Conservation (phyloP, 2,797 vertebrate genomes). For the Chaenodraco wilsoni region DNA sequence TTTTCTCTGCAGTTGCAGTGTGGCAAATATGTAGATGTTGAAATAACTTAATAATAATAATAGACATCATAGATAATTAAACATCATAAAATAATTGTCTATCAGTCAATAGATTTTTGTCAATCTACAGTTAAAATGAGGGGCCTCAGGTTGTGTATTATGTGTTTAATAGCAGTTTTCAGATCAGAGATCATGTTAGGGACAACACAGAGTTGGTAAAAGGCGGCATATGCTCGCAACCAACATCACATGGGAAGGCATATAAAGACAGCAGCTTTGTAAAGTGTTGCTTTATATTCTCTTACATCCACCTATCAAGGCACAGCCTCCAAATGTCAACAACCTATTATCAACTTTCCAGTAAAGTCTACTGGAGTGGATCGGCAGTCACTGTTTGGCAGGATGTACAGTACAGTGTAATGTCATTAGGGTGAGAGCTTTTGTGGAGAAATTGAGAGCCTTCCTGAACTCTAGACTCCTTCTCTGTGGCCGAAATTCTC, state of each 20-base stretch:
- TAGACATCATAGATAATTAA: constrained; percentile 1
- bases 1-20: constrained; percentile 53
- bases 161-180: constrained; percentile 30
- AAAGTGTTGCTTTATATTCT: constrained; percentile 32
- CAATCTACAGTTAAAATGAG: constrained; percentile 25
- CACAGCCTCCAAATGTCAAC: constrained; percentile 58
- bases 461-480: constrained; percentile 30
- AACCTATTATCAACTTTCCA: constrained; percentile 34
- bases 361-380: constrained; percentile 45
- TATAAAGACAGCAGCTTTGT: constrained; percentile 37
- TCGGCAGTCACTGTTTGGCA: constrained; percentile 53
- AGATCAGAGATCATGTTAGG: constrained; percentile 37
- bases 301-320: constrained; percentile 54
- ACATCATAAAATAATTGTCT: constrained; percentile 39
- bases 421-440: constrained; percentile 37
- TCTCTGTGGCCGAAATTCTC: constrained; percentile 41
- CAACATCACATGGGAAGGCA: constrained; percentile 26
- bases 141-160: constrained; percentile 6
- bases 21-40: constrained; percentile 39
- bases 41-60: constrained; percentile 50
- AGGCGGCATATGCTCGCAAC: constrained; percentile 15
- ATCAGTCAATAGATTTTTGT: constrained; percentile 27
- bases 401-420: constrained; percentile 49
- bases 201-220: constrained; percentile 14
- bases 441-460: constrained; percentile 14